Evolutionary conservation across 2,113 vertebrate species (phyloP), one percentile per base, ranked within the genome.

Genomic region (Cercopithecus mona): DNA sequence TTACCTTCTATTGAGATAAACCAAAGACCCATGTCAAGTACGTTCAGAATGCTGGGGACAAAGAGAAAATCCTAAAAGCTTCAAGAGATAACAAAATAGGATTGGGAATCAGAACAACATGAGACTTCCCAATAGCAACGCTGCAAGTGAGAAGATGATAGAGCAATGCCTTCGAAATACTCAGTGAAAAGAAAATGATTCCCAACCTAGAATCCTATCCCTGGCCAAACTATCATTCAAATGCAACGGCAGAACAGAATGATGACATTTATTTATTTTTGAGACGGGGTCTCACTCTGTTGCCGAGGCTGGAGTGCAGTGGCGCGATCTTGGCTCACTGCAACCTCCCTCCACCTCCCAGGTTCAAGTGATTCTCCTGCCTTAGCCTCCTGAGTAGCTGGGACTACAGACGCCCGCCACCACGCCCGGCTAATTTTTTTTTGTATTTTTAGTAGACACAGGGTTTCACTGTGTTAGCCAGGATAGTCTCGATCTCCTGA

Each of bases 41-140:
- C 84, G 73, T 72, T 66, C 76, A 59, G 57, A 88, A 81, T 70
- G 57, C 27, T 78, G n/a, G 30, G 64, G 40, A 92, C 81, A 80
- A 75, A 75, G n/a, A 86, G 43, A 73, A 70, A 81, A 87, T 68
- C 68, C 87, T 75, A 40, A 81, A 90, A 96, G 68, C 82, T 61
- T 88, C 12, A 20, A 3, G 43, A 88, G 84, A 92, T 45, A 84
- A 72, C 32, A 43, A 89, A 92, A 83, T 6, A 78, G 55, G 76
- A 68, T 25, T 88, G 88, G 72, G 32, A 73, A 48, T 88, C 50
- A 79, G 52, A 72, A 27, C 23, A 23, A 73, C 2, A 7, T 25
- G 52, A 43, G 61, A 82, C 23, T 82, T 86, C 30, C 81, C 16
- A 59, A 40, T 27, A 78, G 43, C 30, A 86, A 64, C 32, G 35